phyloP scores from a whole-genome alignment of 2,797 vertebrate genomes.

The Melanogrammus aeglefinus region DNA sequence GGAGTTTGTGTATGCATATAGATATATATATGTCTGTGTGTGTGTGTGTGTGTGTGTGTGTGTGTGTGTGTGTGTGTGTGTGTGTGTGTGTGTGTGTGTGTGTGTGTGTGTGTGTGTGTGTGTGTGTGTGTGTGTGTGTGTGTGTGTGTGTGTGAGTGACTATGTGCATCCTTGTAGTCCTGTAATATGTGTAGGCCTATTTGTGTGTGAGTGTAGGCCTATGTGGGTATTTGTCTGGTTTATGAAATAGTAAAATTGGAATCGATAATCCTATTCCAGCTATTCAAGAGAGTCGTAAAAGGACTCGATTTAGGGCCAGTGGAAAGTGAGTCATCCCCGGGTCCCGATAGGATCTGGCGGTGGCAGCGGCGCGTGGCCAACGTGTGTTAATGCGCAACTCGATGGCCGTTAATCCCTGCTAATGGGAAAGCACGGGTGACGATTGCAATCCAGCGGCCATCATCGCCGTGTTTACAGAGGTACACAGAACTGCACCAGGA shows the following conservation, averaged over 20 bases:
- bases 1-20: not conserved
- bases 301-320: slow-evolving; percentile 44
- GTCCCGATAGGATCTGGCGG: slow-evolving; percentile 46
- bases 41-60: not conserved
- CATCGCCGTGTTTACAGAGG: slow-evolving; percentile 20
- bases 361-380: slow-evolving; percentile 25
- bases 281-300: slow-evolving; percentile 46
- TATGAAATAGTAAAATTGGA: not conserved
- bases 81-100: not conserved
- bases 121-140: not conserved
- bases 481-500: not conserved
- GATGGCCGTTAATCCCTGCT: slow-evolving; percentile 47
- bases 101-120: no score
- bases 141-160: not conserved
- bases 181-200: not conserved
- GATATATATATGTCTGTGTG: not conserved
- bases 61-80: not conserved
- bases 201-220: not conserved
- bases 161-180: not conserved
- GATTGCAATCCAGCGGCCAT: slow-evolving; percentile 14
- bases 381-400: slow-evolving; percentile 37
- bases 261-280: slow-evolving; percentile 52
- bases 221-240: not conserved
- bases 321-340: slow-evolving; percentile 68
- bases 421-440: slow-evolving; percentile 33